Base-by-base conservation (phyloP, 2,797 vertebrate species). In the Lithobates sylvaticus region DNA sequence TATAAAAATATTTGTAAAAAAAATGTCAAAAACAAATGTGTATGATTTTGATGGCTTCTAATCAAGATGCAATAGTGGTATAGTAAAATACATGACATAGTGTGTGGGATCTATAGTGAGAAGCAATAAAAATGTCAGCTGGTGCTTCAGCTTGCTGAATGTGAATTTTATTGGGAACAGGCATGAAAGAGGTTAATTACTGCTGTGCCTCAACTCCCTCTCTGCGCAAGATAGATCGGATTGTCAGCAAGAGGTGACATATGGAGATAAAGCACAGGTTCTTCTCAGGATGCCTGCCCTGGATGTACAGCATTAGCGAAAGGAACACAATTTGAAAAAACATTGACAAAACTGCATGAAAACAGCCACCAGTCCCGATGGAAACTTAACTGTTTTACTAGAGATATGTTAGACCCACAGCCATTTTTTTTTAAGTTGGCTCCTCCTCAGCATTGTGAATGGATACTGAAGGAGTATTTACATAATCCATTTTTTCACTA, bases 201-300 rank as follows among this genome's bases (percentile, higher is more conserved):
- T 95, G 93, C 91, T 93, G 92, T 90, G 93, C 93, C 75, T 93
- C 88, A 89, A 88, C 90, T 88, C 89, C 86, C 89, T 93, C 90
- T 93, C 93, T 92, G 93, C 92, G 90, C 89, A 97, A 97, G 96
- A 98, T 96, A 95, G 95, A 97, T 97, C 92, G 97, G 93, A 95
- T 94, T 97, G 97, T 98, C 97, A 97, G 92, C 3, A 91, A 94
- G 84, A 76, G 89, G 93, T 97, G 97, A 97, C 97, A 97, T 96
- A 98, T 97, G 93, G 95, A 97, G 97, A 98, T 94, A 95, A 96
- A 98, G 95, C 94, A 93, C 95, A 96, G 95, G 94, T 95, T 95
- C 68, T 91, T 94, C 91, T 91, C 85, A 88, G 91, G 89, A 93
- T 92, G 91, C 92, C 89, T 85, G 88, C 85, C 91, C 91, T 90